Evolutionary conservation across 92 coral and sea anemone species (phyloP).

Genomic region (Epizoanthus rinbou): DNA sequence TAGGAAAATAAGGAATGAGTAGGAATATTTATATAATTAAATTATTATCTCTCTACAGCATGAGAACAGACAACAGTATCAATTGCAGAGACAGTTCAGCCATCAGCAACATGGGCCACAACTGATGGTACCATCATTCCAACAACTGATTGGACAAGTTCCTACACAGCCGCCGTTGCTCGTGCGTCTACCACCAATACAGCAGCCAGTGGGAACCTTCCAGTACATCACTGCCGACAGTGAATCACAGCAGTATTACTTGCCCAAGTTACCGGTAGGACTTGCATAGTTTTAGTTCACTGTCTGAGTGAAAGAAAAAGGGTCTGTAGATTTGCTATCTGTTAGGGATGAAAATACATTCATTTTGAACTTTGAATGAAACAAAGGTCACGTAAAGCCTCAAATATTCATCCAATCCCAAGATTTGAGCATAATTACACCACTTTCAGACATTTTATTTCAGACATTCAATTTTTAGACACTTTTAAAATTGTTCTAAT

Average conservation of each 20-base stretch:
- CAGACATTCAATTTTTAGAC: too few species aligned
- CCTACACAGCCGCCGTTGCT: slow-evolving; percentile 32
- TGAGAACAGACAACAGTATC: slow-evolving; percentile 20
- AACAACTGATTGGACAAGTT: slow-evolving; percentile 13
- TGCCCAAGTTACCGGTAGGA: slow-evolving; percentile 36
- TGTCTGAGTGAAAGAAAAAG: too few species aligned
- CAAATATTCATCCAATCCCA: too few species aligned
- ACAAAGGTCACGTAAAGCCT: too few species aligned
- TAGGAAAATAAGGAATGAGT: too few species aligned
- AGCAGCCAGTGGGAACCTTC: slow-evolving; percentile 7
- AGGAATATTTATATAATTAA: not conserved
- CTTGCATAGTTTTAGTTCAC: too few species aligned
- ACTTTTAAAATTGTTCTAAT: too few species aligned
- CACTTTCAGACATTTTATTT: too few species aligned
- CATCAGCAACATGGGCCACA: not conserved
- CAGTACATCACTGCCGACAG: slow-evolving; percentile 15
- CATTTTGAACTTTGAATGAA: too few species aligned
- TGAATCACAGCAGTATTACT: not conserved
- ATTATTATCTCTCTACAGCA: not conserved
- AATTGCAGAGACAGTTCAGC: slow-evolving; percentile 17
- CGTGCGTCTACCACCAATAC: slow-evolving; percentile 6
- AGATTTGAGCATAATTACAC: too few species aligned
- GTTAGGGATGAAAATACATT: too few species aligned
- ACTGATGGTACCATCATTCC: not conserved
- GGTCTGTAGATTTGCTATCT: too few species aligned